phyloP scores from a whole-genome alignment of 1,140 invertebrate genomes.

The Drosophila mayri region DNA sequence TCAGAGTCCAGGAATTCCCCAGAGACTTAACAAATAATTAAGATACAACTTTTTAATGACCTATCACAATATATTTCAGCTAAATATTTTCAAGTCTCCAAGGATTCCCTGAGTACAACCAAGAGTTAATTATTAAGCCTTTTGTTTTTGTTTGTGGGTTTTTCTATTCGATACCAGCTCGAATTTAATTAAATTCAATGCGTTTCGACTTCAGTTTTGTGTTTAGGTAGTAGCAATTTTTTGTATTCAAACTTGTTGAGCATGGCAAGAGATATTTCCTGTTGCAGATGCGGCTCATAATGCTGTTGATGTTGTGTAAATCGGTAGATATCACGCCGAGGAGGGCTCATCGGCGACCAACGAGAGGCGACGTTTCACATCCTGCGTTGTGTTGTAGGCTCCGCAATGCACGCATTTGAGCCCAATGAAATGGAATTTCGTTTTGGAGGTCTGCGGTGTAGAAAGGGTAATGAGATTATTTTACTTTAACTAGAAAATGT shows the following conservation, averaged over 20 bases:
- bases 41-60: not conserved
- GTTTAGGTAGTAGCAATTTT: slow-evolving; percentile 56
- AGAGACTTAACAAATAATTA: slow-evolving; percentile 21
- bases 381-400: slow-evolving; percentile 93
- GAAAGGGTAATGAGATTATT: slow-evolving; percentile 13
- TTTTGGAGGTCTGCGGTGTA: slow-evolving; percentile 89
- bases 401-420: slow-evolving; percentile 93
- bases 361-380: slow-evolving; percentile 80
- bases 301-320: slow-evolving; percentile 4
- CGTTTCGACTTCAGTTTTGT: slow-evolving; percentile 71
- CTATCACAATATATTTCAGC: slow-evolving; percentile 25
- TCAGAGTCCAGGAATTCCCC: not conserved
- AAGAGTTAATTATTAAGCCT: slow-evolving; percentile 23
- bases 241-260: slow-evolving; percentile 58
- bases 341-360: slow-evolving; percentile 78
- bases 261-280: slow-evolving; percentile 82
- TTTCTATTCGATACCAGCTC: slow-evolving; percentile 83
- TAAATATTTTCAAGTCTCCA: slow-evolving; percentile 15
- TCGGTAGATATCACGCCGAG: slow-evolving; percentile 64
- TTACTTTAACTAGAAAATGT: no score
- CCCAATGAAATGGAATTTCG: slow-evolving; percentile 94
- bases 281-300: slow-evolving; percentile 42
- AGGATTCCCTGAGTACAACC: not conserved
- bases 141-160: slow-evolving; percentile 30
- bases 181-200: slow-evolving; percentile 82